phyloP scores from a whole-genome alignment of 92 coral and sea anemone genomes.

The Zoanthus solanderi region DNA sequence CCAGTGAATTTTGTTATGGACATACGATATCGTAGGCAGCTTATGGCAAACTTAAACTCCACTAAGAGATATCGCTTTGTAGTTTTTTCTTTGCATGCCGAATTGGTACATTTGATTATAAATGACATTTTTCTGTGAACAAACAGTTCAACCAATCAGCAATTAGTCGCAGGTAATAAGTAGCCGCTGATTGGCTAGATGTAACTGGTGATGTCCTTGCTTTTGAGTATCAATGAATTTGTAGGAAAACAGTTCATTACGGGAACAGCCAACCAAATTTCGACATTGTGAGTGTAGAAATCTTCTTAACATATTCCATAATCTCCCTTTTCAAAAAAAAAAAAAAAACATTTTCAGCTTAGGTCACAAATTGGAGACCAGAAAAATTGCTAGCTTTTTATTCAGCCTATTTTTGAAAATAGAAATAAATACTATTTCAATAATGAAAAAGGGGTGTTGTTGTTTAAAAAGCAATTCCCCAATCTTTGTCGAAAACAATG shows the following conservation, averaged over 20 bases:
- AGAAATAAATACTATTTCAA: background rate
- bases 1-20: background rate
- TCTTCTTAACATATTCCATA: constrained; percentile 73
- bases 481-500: constrained; percentile 19
- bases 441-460: constrained; percentile 25
- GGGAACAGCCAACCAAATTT: constrained; percentile 66
- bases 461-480: constrained; percentile 1
- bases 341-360: constrained; percentile 50
- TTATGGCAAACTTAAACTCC: constrained; percentile 30
- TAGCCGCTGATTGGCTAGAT: constrained; percentile 75
- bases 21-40: constrained; percentile 16
- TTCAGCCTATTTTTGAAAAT: background rate
- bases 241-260: constrained; percentile 71
- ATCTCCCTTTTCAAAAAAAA: constrained; percentile 48
- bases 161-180: constrained; percentile 64
- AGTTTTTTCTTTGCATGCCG: constrained; percentile 85
- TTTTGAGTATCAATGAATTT: constrained; percentile 87
- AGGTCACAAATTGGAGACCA: background rate
- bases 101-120: constrained; percentile 87
- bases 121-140: constrained; percentile 92
- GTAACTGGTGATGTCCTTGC: constrained; percentile 74
- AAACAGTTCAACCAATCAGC: constrained; percentile 79
- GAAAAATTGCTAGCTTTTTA: background rate
- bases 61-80: constrained; percentile 63
- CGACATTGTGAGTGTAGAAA: constrained; percentile 33